Evolutionary conservation across 1,140 invertebrate species (phyloP).

Genomic region (Pseudomyrmex gracilis): DNA sequence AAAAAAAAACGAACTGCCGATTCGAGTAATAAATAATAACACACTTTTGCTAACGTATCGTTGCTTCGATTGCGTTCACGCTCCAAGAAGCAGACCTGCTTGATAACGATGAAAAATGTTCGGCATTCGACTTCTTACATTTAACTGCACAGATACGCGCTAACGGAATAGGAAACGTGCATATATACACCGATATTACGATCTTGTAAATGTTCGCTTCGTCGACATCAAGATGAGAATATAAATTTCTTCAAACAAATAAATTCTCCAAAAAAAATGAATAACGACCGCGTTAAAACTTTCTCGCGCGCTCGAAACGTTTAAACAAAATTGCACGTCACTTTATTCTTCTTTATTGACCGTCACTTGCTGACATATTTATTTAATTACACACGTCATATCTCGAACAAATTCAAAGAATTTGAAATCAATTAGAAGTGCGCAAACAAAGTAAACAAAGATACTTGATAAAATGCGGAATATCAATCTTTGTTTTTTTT

Average conservation of each 20-base stretch:
- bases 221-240: constrained; percentile 37
- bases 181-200: neutral
- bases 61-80: constrained; percentile 50
- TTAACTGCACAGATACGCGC: constrained; percentile 24
- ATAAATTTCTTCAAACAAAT: constrained; percentile 45
- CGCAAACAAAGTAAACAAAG: neutral
- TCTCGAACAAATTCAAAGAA: neutral
- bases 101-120: constrained; percentile 60
- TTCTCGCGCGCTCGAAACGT: constrained; percentile 10
- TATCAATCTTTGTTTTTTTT: too few relatives aligned
- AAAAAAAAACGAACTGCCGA: constrained; percentile 29
- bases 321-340: neutral
- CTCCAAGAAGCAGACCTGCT: constrained; percentile 50
- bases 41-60: constrained; percentile 33
- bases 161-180: constrained; percentile 42
- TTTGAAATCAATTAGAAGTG: neutral
- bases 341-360: constrained; percentile 31
- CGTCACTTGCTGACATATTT: neutral
- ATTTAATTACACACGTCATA: neutral
- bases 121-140: constrained; percentile 45
- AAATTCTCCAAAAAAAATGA: neutral
- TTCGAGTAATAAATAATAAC: constrained; percentile 53
- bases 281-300: constrained; percentile 38
- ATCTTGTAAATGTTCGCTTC: constrained; percentile 46
- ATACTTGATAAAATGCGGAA: neutral